Evolutionary conservation across 2,888 invertebrate genomes (phyloP), one percentile per base, ranked within the genome.

Genomic region (Tenthredo amoena): DNA sequence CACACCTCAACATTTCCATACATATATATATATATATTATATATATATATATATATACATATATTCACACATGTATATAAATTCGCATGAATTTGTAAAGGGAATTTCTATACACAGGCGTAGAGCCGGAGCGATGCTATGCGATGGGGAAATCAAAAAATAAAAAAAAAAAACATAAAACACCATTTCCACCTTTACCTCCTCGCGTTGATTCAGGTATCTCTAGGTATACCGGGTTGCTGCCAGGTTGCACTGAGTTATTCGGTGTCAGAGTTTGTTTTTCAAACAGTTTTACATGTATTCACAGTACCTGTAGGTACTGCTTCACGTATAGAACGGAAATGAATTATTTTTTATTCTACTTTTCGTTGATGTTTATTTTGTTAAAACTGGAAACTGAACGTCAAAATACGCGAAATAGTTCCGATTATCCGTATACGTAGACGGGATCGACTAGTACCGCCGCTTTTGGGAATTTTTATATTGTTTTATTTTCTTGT

Each of bases 191-290:
- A 47, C 47, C 43, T 12, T 43, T 12, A 43, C 43, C 47, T 55
- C 55, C 55, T n/a, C n/a, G 55, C n/a, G n/a, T 55, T n/a, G 18
- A 55, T 55, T 55, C 55, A 2, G 55, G 55, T 55, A 55, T 55
- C 55, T 55, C n/a, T 55, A n/a, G 55, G 55, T 55, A 55, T n/a
- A 6, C 50, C 18, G 50, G 5, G n/a, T 0, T 55, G 55, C 55
- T n/a, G 55, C 55, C 55, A 55, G n/a, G n/a, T 6, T 55, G 55
- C 55, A 55, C 55, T 68, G 68, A 68, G 68, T 68, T 68, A 68
- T 68, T 68, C 31, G 31, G 31, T 68, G 31, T 68, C 68, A 68
- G 68, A 68, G 68, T 34, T 68, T 31, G 68, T 68, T 68, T 68
- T 68, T 26, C 68, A 7, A 68, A 55, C 31, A 31, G 68, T 68